Percentiles rank a stretch among this genome's conserved stretches.
Conservation (phyloP, 2,113 vertebrate genomes). For the Ptilorrhoa leucosticta region DNA sequence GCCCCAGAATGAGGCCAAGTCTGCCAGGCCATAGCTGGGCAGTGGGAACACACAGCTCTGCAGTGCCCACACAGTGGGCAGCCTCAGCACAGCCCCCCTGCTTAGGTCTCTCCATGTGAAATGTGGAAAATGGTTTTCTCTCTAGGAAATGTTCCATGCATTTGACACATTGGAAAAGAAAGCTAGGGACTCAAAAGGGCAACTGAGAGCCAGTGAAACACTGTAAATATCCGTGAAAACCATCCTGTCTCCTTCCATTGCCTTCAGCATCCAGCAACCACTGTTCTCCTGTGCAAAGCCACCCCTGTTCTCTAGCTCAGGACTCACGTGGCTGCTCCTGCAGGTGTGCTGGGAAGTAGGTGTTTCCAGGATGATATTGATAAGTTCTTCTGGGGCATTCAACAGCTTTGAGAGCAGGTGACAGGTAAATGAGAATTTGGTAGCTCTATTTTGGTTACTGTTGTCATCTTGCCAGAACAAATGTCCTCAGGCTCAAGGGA, state of each 20-base stretch:
- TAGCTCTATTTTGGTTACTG: neutral
- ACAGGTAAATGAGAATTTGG: neutral
- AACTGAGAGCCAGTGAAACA: neutral
- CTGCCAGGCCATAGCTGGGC: accelerated
- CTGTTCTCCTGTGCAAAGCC: neutral
- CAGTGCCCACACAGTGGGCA: accelerated
- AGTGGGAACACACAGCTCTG: neutral
- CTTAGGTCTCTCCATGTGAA: neutral
- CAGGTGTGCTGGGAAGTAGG: neutral
- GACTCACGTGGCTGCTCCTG: neutral
- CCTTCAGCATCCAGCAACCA: neutral
- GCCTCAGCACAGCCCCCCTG: neutral
- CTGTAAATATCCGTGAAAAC: neutral
- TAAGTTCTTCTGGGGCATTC: neutral
- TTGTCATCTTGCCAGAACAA: neutral
- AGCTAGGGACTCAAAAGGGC: neutral
- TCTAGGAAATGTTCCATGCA: neutral
- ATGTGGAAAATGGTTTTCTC: neutral
- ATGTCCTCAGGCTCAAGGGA: neutral
- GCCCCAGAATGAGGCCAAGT: neutral
- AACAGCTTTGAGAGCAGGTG: neutral
- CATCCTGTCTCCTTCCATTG: neutral
- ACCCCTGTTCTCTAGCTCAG: neutral
- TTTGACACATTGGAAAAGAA: neutral
- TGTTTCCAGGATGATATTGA: neutral